Conservation (phyloP, 2,888 invertebrate genomes). For the Epirrhoe alternata region DNA sequence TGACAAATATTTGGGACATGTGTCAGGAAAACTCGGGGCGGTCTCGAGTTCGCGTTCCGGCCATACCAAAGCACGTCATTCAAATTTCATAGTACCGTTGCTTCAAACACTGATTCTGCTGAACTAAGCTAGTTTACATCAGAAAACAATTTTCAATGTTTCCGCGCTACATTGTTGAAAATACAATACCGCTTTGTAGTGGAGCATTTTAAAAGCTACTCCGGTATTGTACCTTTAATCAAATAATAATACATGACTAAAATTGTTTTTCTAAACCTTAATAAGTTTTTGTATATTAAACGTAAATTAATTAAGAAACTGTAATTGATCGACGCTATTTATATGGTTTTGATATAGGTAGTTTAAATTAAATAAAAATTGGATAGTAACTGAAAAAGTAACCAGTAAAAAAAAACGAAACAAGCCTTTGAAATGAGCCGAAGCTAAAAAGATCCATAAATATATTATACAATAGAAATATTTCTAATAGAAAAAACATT, state of each 20-base stretch:
- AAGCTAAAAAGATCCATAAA: no score
- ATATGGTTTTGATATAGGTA: no score
- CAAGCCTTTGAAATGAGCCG: no score
- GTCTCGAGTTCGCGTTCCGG: conserved; percentile 24
- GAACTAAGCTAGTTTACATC: conserved; percentile 46
- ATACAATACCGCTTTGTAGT: conserved; percentile 29
- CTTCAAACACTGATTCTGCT: conserved; percentile 50
- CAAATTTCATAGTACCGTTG: conserved; percentile 47
- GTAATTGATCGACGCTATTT: no score
- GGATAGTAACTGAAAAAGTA: no score
- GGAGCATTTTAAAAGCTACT: conserved; percentile 8
- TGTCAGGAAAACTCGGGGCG: conserved; percentile 8
- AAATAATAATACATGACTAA: not conserved
- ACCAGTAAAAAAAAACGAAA: no score
- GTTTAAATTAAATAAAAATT: no score
- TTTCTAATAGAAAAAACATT: not conserved
- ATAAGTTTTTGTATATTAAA: not conserved
- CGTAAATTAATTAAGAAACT: not conserved
- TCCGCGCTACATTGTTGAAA: conserved; percentile 21
- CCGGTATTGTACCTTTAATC: not conserved
- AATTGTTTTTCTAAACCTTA: not conserved
- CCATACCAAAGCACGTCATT: conserved; percentile 49
- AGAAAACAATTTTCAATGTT: conserved; percentile 29
- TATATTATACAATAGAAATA: no score
- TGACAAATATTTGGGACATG: conserved; percentile 2